These are phyloP conservation scores for Timema cristinae DNA, from an alignment of 2,888 invertebrate genomes.

Conservation along the genomic window DNA sequence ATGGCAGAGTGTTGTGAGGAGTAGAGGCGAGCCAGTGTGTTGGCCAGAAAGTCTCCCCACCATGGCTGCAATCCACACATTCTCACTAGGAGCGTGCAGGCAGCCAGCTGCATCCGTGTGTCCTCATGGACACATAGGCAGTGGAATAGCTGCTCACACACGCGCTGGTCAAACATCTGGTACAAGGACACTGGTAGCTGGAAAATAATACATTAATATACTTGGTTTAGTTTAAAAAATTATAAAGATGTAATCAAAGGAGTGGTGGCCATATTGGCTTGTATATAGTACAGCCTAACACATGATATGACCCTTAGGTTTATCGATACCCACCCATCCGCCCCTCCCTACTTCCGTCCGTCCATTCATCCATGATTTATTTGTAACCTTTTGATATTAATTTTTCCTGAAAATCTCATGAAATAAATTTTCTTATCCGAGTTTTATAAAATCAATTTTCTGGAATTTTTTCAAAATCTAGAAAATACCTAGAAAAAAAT, in stretches of 20 bases:
- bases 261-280: background rate
- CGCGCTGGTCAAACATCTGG: conserved; percentile 44
- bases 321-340: no score
- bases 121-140: conserved; percentile 73
- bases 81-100: conserved; percentile 73
- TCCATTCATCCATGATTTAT: no score
- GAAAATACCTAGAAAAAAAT: no score
- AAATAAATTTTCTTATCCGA: no score
- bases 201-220: conserved; percentile 6
- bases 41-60: conserved; percentile 90
- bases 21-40: conserved; percentile 73
- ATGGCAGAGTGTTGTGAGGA: conserved; percentile 72
- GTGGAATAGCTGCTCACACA: conserved; percentile 63
- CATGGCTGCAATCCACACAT: conserved; percentile 71
- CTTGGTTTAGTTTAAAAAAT: background rate
- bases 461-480: no score
- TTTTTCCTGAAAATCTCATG: no score
- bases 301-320: no score
- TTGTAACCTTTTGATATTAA: no score
- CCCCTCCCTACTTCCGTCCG: no score
- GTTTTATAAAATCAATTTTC: no score
- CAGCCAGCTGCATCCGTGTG: conserved; percentile 72
- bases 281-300: background rate
- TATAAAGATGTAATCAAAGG: background rate
- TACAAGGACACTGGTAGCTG: conserved; percentile 39